Percentiles rank a stretch among this genome's conserved stretches.
Evolutionary conservation across 2,797 vertebrate genomes (phyloP).

Genomic region (Psittacula derbiana): DNA sequence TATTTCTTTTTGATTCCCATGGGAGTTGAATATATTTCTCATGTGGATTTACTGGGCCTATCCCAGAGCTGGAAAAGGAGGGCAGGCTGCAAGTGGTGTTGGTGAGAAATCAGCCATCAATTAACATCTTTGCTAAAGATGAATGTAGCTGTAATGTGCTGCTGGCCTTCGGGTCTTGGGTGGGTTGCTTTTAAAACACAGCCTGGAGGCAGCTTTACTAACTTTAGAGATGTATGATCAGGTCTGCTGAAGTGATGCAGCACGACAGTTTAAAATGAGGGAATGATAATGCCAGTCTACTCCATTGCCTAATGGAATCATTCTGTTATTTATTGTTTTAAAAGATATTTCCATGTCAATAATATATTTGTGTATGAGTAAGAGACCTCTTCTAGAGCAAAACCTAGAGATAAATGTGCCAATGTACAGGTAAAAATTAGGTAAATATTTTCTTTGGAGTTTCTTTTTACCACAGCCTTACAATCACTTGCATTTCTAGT

Average conservation of each 20-base stretch:
- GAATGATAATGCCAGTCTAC: not conserved
- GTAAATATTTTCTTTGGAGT: not conserved
- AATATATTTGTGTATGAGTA: not conserved
- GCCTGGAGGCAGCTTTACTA: constrained; percentile 29
- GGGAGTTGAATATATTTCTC: not conserved
- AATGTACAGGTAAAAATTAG: not conserved
- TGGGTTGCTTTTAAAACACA: constrained; percentile 24
- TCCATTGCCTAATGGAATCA: not conserved
- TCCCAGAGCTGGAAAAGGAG: not conserved
- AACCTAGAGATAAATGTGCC: not conserved
- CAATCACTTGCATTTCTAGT: not conserved
- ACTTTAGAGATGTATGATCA: not conserved
- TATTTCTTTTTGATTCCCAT: not conserved
- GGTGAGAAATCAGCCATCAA: not conserved
- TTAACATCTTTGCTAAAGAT: not conserved
- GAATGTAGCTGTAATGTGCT: not conserved
- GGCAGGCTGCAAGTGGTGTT: not conserved
- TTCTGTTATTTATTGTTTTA: not conserved
- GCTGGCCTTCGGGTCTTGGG: constrained; percentile 9
- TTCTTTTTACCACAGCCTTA: not conserved
- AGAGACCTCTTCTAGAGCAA: not conserved
- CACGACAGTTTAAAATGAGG: not conserved
- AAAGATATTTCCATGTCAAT: not conserved
- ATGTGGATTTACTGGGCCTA: not conserved
- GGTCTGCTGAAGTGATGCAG: not conserved